Evolutionary conservation across 2,888 invertebrate species (phyloP), one percentile per base, ranked within the genome.

Genomic region (Podotricha telesiphe): DNA sequence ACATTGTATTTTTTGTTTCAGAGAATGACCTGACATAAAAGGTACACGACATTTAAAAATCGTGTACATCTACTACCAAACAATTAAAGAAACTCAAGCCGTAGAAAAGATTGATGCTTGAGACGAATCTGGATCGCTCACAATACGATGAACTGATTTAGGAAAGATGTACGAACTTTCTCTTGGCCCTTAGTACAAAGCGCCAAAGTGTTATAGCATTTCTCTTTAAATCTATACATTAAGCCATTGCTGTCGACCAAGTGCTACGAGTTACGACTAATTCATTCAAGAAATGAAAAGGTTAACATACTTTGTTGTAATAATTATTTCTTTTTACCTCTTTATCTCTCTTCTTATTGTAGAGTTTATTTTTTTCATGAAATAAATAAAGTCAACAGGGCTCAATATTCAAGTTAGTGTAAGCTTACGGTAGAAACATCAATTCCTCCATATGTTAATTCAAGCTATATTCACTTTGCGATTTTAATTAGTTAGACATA

Each of bases 131-230:
- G 84, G 83, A 87, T 86, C 85, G 78, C 76, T 76, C 74, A 89
- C 86, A 87, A 89, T 84, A 78, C 80, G 72, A 73, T 79, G 83
- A 75, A 78, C 81, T 83, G 80, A 85, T 86, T 86, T 84, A 83
- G 82, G 83, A 87, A 88, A 86, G 85, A 85, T 82, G 81, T 78
- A 80, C 79, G 70, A 81, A 88, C 91, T 92, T 92, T 92, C 92
- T 83, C 91, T 84, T 74, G 86, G 89, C 90, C 92, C 91, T 91
- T 86, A 78, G 75, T 74, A 79, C 76, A 74, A 78, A 77, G 76
- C 80, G 77, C 75, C 74, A 62, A 78, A 78, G 77, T 69, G 80
- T 84, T 79, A 81, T 78, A 77, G 74, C 80, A 78, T 80, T 81
- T 80, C 78, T 77, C 78, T 78, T 79, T 78, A 74, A 73, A 66